A percentile compares a stretch with the other conserved stretches of the same genome.
Evolutionary conservation across 2,113 vertebrate species (phyloP).

Genomic region (Pyxicephalus adspersus): DNA sequence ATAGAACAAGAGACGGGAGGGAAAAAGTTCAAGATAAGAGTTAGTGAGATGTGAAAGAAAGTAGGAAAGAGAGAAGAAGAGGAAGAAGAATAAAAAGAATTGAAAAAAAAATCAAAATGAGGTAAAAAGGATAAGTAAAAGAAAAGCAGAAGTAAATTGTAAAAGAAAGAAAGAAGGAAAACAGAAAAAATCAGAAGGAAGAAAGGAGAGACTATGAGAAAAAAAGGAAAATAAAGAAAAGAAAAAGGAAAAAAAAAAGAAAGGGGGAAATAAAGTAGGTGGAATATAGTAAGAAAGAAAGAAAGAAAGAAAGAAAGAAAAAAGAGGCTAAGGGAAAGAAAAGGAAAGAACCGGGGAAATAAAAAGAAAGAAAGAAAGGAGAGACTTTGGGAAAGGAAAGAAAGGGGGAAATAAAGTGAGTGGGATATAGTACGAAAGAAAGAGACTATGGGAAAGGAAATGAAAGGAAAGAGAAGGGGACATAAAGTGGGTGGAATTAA

Average conservation of each 20-base stretch:
- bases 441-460: no score
- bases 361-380: background rate
- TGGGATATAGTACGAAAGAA: background rate
- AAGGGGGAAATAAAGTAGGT: no score
- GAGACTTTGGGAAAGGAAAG: no score
- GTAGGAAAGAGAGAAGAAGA: background rate
- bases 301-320: no score
- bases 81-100: no score
- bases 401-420: background rate
- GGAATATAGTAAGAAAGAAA: no score
- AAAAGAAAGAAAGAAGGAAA: background rate
- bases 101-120: no score
- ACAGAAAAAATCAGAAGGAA: background rate
- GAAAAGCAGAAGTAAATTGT: background rate
- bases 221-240: background rate
- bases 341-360: no score
- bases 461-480: background rate
- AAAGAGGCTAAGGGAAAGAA: no score
- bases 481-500: background rate
- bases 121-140: background rate
- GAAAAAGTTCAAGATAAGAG: background rate
- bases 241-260: background rate
- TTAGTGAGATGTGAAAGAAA: background rate
- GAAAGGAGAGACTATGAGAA: no score
- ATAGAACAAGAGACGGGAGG: background rate